phyloP scores from a whole-genome alignment of 2,113 vertebrate species.

The Pluvianellus socialis region DNA sequence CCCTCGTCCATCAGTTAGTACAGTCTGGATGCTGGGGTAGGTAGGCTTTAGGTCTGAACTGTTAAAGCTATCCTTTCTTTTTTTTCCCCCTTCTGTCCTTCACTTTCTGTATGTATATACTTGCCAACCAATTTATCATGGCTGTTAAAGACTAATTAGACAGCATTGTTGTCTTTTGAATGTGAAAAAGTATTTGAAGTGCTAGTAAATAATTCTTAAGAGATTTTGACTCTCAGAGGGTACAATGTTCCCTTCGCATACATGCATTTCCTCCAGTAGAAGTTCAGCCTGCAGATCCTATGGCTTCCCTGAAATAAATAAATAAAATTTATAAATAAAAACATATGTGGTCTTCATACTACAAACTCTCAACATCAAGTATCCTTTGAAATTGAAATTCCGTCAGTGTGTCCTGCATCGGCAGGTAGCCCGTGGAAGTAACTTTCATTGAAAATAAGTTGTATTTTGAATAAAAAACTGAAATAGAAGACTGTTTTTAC shows the following conservation, averaged over 20 bases:
- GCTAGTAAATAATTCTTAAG: not conserved
- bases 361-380: not conserved
- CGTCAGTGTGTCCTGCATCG: not conserved
- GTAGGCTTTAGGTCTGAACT: not conserved
- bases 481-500: not conserved
- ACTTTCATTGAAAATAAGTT: not conserved
- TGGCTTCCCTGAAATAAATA: not conserved
- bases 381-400: not conserved
- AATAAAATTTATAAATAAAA: not conserved
- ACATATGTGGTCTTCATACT: not conserved
- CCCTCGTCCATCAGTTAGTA: not conserved
- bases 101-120: not conserved
- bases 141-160: not conserved
- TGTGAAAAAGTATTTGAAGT: not conserved
- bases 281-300: not conserved
- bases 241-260: not conserved
- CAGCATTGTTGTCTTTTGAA: not conserved
- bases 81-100: fast-evolving
- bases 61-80: not conserved
- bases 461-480: not conserved
- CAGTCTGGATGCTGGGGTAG: not conserved
- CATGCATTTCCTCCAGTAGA: not conserved
- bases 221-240: not conserved
- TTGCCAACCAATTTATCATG: not conserved
- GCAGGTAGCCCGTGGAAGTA: not conserved